phyloP scores from a whole-genome alignment of 2,113 vertebrate genomes.

The Megaceryle torquata region DNA sequence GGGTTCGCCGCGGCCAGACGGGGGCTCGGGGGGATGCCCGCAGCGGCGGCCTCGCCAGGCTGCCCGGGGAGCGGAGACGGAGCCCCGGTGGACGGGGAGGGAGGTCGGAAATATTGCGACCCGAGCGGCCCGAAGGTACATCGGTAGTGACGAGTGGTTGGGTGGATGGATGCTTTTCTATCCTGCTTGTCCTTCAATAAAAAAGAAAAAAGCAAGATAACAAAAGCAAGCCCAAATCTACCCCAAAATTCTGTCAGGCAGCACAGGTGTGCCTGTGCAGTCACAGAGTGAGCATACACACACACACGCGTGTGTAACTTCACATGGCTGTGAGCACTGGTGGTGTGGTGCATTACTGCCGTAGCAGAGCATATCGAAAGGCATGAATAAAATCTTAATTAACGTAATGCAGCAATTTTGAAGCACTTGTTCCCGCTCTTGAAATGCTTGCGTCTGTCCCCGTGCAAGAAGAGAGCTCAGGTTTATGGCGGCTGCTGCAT shows the following conservation, averaged over 20 bases:
- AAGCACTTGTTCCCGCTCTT: neutral
- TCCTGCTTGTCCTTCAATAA: neutral
- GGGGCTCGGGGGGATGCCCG: too few species aligned
- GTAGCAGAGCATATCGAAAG: neutral
- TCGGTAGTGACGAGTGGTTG: neutral
- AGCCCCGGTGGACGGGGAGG: too few species aligned
- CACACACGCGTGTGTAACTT: neutral
- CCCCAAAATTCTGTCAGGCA: rapidly evolving
- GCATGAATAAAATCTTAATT: neutral
- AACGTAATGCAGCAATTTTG: neutral
- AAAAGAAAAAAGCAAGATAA: neutral
- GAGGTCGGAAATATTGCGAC: too few species aligned
- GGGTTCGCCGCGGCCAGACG: too few species aligned
- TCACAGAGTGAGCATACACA: neutral
- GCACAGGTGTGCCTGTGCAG: neutral
- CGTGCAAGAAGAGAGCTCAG: neutral
- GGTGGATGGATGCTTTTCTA: neutral
- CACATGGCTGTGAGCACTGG: rapidly evolving
- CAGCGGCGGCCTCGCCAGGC: too few species aligned
- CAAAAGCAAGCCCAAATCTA: rapidly evolving
- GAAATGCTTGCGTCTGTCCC: neutral
- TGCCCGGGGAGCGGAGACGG: too few species aligned
- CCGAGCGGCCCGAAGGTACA: neutral
- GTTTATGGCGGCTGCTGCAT: conserved; percentile 35
- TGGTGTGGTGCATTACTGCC: neutral